phyloP scores from a whole-genome alignment of 2,797 vertebrate genomes.

The Xenopus petersii region DNA sequence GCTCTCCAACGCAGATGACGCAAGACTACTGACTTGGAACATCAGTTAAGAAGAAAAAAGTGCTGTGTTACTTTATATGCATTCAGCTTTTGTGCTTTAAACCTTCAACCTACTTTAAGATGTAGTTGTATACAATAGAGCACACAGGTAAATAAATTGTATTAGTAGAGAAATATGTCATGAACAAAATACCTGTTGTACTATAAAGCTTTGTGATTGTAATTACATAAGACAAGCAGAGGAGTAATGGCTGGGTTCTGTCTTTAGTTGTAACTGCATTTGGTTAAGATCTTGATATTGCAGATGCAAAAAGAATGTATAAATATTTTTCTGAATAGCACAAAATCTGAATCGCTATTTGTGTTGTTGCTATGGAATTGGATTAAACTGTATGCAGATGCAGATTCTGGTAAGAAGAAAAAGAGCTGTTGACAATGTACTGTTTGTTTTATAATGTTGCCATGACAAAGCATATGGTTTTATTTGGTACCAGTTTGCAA shows the following conservation, averaged over 20 bases:
- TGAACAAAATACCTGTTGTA: background rate
- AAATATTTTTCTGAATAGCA: conserved; percentile 53
- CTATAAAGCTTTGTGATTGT: background rate
- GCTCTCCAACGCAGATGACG: conserved; percentile 10
- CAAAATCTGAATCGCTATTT: conserved; percentile 58
- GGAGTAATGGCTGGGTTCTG: conserved; percentile 16
- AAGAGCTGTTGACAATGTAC: conserved; percentile 57
- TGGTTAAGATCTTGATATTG: conserved; percentile 55
- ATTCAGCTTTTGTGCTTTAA: background rate
- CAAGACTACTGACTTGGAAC: conserved; percentile 26
- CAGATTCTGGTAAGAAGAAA: conserved; percentile 58
- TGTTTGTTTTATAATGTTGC: conserved; percentile 70
- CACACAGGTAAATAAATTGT: background rate
- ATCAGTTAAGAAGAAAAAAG: conserved; percentile 11
- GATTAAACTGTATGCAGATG: conserved; percentile 64
- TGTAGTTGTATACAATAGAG: conserved; percentile 11
- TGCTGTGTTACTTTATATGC: background rate
- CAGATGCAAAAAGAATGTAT: conserved; percentile 55
- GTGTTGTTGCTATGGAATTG: conserved; percentile 64
- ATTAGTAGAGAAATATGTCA: background rate
- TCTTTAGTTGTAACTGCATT: conserved; percentile 35
- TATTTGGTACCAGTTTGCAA: conserved; percentile 63
- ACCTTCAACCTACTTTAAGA: background rate
- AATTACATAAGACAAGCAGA: conserved; percentile 11
- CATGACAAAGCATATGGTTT: conserved; percentile 69